Evolutionary conservation across 2,888 invertebrate genomes (phyloP), one percentile per base, ranked within the genome.

Genomic region (Gasteruption jaculator): DNA sequence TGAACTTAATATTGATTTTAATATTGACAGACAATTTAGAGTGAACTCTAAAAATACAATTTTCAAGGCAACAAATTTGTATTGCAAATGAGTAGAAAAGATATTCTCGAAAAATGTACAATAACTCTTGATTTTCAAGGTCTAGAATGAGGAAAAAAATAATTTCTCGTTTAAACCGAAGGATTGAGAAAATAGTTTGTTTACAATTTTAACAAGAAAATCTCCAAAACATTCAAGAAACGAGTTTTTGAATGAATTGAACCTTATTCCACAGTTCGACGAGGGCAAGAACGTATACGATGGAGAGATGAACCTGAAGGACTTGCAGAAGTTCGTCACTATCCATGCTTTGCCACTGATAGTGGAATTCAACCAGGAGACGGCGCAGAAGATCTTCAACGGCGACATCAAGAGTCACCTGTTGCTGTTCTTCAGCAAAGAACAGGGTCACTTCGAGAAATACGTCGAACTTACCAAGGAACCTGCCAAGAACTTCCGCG

Each of bases 351-450:
- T 97, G 68, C 96, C 96, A 14, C 74, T 91, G 50, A 83, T 96
- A 52, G 88, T 94, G 40, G 96, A 97, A 73, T 97, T 97, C 77
- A 94, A 91, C 57, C 94, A 95, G 61, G 92, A 96, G 72, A 94
- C 93, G 20, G 97, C 99, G 8, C 89, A 91, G 68, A 95, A 95
- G 74, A 94, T 99, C 74, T 99, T 99, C 71, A 93, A 95, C 39
- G 97, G 97, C 56, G 91, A 93, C 46, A 90, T 99, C 75, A 96
- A 97, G 76, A 91, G 87, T 63, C 99, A 99, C 74, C 80, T 96
- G 55, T 80, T 99, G 49, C 74, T 99, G 65, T 99, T 99, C 82
- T 77, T 96, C 60, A 91, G 91, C 66, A 92, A 94, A 78, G 85
- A 86, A 69, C 83, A 81, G 55, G 91, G 90, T 38, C 86, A 91